Evolutionary conservation across 53 echinoderm and acorn worm genomes (phyloP), one percentile per base, ranked within the genome.

Genomic region (Holothuria leucospilota): DNA sequence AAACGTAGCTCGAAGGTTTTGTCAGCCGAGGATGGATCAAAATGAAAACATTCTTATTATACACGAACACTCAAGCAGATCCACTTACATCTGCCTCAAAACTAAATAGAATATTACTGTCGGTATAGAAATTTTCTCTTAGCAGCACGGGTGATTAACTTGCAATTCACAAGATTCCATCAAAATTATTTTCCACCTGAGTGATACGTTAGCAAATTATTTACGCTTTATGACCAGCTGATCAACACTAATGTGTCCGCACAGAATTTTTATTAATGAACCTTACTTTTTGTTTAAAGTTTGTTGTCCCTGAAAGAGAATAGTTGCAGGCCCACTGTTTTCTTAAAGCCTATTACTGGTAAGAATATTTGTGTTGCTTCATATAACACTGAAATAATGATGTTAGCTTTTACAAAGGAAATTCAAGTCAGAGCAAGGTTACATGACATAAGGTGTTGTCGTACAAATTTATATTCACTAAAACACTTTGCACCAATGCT

Each of bases 161-260:
- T 46, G 39, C 72, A 41, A 41, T 72, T 41, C 40, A 20, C 40
- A 30, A n/a, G 40, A 39, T 72, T 46, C 38, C 40, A 72, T 72
- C 46, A 72, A 46, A 72, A 72, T 38, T 39, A 38, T 38, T n/a
- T 72, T 72, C 72, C 39, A 39, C 72, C 40, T 72, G 72, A 72
- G 39, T 39, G 39, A 72, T 72, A 41, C 34, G 8, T 72, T 39
- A 72, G 21, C 72, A n/a, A 30, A 72, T 72, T 46, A 72, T 39
- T 72, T 23, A 72, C 72, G 72, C 38, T 72, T 46, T 14, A 21
- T 46, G 72, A 39, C 39, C 72, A 39, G 38, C 7, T 39, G 72
- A 72, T 72, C 42, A 72, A 72, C 72, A 72, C 72, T 72, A 72
- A 72, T 38, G 39, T 39, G 72, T 72, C 72, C 72, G n/a, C 39